Conservation (phyloP, 2,797 vertebrate species). For the Muscicapa comitata region DNA sequence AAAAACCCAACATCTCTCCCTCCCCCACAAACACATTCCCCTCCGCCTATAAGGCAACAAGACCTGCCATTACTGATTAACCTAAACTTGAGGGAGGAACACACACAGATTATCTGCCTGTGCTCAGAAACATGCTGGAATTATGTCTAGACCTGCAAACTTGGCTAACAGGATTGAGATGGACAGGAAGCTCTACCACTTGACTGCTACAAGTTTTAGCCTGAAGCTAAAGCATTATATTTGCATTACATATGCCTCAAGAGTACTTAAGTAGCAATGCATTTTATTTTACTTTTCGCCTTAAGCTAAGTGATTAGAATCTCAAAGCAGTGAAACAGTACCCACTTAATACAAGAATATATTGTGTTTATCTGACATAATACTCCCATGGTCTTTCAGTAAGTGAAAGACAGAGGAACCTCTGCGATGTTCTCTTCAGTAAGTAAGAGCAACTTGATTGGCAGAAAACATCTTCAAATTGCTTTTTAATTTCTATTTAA, state of each 20-base stretch:
- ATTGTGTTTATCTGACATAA: background rate
- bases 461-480: constrained; percentile 27
- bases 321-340: constrained; percentile 14
- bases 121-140: background rate
- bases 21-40: background rate
- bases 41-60: background rate
- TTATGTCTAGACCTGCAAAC: background rate
- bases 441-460: background rate
- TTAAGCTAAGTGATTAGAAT: constrained; percentile 20
- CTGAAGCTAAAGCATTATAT: constrained; percentile 43
- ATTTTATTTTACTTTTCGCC: constrained; percentile 37
- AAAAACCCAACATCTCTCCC: background rate
- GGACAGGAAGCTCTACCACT: constrained; percentile 4
- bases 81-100: background rate
- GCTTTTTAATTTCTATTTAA: constrained; percentile 40
- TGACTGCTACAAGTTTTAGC: constrained; percentile 45
- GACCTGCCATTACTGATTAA: background rate
- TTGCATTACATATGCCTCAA: constrained; percentile 46
- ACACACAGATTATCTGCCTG: background rate
- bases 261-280: background rate
- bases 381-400: background rate
- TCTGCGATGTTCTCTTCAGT: background rate
- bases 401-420: background rate
- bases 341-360: constrained; percentile 7
- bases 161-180: background rate